Conservation (phyloP, 2,888 invertebrate genomes). For the Danaus chrysippus region DNA sequence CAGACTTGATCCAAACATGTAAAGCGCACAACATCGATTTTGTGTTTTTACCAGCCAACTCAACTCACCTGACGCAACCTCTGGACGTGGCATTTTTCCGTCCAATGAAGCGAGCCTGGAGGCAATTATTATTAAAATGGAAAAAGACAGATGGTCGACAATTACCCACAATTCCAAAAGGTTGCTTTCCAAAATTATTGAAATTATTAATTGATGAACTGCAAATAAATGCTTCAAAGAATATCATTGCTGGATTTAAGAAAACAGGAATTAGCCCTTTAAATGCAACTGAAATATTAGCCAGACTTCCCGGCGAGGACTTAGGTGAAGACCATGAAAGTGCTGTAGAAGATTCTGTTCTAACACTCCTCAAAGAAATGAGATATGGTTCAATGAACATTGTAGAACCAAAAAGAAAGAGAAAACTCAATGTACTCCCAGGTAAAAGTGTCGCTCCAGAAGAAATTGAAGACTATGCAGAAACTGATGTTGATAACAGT, state of each 20-base stretch:
- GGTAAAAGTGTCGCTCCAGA: slow-evolving; percentile 7
- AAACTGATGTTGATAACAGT: slow-evolving; percentile 1
- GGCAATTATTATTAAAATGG: slow-evolving; percentile 26
- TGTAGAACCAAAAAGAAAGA: slow-evolving; percentile 5
- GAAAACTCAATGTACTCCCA: slow-evolving; percentile 9
- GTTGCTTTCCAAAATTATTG: neutral
- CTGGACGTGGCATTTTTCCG: slow-evolving; percentile 40
- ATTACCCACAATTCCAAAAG: neutral
- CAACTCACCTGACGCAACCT: slow-evolving; percentile 36
- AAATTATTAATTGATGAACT: neutral
- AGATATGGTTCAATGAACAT: slow-evolving; percentile 9
- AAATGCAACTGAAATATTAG: neutral
- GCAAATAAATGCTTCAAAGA: neutral
- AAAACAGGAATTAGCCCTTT: neutral
- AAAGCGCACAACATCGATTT: slow-evolving; percentile 37
- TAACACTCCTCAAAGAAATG: slow-evolving; percentile 5
- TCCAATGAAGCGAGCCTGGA: slow-evolving; percentile 36
- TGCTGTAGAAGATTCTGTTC: slow-evolving; percentile 9
- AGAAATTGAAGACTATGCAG: slow-evolving; percentile 4
- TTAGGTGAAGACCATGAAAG: neutral
- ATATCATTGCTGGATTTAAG: neutral
- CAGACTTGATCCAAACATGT: slow-evolving; percentile 29
- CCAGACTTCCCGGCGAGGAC: neutral
- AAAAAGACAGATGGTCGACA: neutral
- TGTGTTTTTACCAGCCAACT: slow-evolving; percentile 36